phyloP scores from a whole-genome alignment of 2,888 invertebrate genomes.

The Sycophila texana region DNA sequence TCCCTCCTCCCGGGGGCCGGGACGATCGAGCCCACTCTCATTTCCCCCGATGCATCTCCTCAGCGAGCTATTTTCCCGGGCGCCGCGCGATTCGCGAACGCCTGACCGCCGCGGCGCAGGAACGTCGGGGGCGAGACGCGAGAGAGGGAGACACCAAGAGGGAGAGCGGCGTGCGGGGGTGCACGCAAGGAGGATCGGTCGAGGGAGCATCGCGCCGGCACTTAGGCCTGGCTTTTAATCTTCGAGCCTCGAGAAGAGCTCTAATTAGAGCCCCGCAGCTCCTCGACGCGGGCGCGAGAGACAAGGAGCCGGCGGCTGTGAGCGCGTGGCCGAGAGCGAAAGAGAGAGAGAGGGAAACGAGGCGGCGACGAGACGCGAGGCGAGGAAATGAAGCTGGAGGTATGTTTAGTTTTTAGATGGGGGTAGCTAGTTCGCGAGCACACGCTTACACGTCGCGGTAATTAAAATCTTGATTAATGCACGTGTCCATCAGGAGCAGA shows the following conservation, averaged over 20 bases:
- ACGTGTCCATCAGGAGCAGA: conserved; percentile 69
- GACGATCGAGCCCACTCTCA: conserved; percentile 32
- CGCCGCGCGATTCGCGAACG: conserved; percentile 61
- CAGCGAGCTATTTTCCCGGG: conserved; percentile 7
- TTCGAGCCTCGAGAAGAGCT: conserved; percentile 70
- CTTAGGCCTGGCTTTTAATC: conserved; percentile 67
- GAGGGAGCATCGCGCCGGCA: conserved; percentile 65
- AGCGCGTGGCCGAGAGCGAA: conserved; percentile 58
- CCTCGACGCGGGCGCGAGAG: conserved; percentile 63
- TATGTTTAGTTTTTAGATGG: conserved; percentile 71
- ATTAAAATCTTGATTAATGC: conserved; percentile 75
- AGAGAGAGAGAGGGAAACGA: conserved; percentile 50
- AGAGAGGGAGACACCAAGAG: conserved; percentile 51
- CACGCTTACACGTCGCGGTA: conserved; percentile 71
- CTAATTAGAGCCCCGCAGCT: conserved; percentile 70
- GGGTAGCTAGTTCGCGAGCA: conserved; percentile 61
- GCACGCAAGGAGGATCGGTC: neutral
- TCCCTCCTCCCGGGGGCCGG: neutral
- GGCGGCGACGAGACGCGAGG: conserved; percentile 55
- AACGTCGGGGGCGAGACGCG: conserved; percentile 51
- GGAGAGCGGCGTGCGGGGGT: neutral
- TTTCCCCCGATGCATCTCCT: conserved; percentile 37
- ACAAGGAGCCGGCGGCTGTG: conserved; percentile 26
- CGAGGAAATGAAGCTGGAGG: conserved; percentile 63
- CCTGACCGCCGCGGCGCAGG: conserved; percentile 67